Conservation (phyloP, 2,797 vertebrate species). For the Acipenser oxyrinchus region DNA sequence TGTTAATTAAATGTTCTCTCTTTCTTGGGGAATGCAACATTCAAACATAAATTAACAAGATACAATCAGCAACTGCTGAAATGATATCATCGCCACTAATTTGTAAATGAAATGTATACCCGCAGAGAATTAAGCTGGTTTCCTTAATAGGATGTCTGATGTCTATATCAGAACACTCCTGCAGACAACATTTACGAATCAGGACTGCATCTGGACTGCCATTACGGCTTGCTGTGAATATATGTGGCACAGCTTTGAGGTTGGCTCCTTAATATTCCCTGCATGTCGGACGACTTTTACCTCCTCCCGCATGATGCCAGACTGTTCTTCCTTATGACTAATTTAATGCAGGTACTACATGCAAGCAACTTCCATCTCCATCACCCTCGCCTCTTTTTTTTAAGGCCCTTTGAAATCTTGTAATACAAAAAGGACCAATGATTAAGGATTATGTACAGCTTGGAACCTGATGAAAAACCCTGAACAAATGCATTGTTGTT, state of each 20-base stretch:
- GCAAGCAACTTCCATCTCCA: neutral
- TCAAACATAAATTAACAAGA: slow-evolving; percentile 41
- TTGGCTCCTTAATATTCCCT: slow-evolving; percentile 25
- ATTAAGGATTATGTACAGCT: neutral
- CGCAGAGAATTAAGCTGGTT: slow-evolving; percentile 37
- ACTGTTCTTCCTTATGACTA: neutral
- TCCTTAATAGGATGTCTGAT: slow-evolving; percentile 47
- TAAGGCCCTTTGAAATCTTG: neutral
- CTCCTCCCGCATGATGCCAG: neutral
- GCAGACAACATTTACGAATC: slow-evolving; percentile 38
- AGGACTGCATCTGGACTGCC: slow-evolving; percentile 38
- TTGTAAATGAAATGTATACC: slow-evolving; percentile 44
- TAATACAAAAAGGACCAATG: neutral
- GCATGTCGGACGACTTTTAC: neutral
- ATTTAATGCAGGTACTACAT: neutral
- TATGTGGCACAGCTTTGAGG: slow-evolving; percentile 21
- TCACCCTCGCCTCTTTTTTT: neutral
- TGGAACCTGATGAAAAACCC: no score
- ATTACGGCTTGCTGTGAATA: slow-evolving; percentile 25
- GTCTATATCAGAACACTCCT: slow-evolving; percentile 46
- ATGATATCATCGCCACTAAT: slow-evolving; percentile 51
- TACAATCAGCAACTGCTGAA: slow-evolving; percentile 37
- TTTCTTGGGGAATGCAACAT: slow-evolving; percentile 45
- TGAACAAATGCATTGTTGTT: neutral
- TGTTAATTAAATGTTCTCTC: slow-evolving; percentile 54